phyloP scores from a whole-genome alignment of 2,113 vertebrate species.

The Vulpes lagopus region DNA sequence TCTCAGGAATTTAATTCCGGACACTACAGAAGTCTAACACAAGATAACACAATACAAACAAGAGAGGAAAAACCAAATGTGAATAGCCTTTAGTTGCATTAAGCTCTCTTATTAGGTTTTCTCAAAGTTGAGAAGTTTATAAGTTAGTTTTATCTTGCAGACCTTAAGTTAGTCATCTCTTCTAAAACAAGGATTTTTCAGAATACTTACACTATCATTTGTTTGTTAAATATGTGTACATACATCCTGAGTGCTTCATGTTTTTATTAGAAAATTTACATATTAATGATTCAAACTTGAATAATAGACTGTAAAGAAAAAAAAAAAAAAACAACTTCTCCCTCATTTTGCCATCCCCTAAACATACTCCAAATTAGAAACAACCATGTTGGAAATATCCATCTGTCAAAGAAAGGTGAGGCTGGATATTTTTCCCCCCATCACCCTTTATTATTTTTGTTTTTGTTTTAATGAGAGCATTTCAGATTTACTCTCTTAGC shows the following conservation, averaged over 20 bases:
- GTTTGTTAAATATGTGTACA: background rate
- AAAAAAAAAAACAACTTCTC: background rate
- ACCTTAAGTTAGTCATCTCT: background rate
- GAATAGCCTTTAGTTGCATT: background rate
- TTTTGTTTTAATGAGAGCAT: too few relatives aligned
- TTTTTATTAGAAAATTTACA: background rate
- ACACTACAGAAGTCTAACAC: background rate
- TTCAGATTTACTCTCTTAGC: too few relatives aligned
- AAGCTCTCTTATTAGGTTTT: background rate
- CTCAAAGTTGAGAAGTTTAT: background rate
- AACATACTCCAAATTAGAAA: background rate
- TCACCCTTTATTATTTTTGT: background rate
- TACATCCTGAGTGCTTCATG: background rate
- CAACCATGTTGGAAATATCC: background rate
- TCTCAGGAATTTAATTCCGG: background rate
- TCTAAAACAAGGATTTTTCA: background rate
- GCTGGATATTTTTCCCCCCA: background rate
- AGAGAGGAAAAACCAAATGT: background rate
- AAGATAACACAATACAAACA: background rate
- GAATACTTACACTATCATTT: background rate
- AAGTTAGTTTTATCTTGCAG: background rate
- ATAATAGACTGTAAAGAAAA: background rate
- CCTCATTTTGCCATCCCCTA: background rate
- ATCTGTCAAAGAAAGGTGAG: background rate
- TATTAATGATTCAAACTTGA: background rate